phyloP scores from a whole-genome alignment of 2,113 vertebrate genomes.

The Muntiacus reevesi region DNA sequence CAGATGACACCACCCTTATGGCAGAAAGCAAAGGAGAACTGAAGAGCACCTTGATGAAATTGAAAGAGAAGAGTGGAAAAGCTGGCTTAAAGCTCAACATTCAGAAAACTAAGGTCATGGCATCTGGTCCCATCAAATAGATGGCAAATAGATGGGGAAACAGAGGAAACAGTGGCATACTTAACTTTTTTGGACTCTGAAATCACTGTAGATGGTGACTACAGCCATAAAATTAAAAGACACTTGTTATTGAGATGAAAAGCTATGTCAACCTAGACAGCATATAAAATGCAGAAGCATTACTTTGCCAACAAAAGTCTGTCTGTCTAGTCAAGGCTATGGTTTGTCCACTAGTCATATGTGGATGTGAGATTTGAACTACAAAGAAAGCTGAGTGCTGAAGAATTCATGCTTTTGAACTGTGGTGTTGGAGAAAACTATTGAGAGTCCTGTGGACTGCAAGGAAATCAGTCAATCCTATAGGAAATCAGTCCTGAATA shows the following conservation, averaged over 20 bases:
- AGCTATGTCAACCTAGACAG: not conserved
- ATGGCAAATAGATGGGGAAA: not conserved
- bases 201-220: not conserved
- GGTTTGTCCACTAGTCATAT: not conserved
- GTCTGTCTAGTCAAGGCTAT: not conserved
- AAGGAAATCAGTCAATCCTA: not conserved
- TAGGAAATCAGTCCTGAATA: not conserved
- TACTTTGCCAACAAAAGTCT: not conserved
- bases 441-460: not conserved
- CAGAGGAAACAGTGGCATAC: not conserved
- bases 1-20: not conserved
- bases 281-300: not conserved
- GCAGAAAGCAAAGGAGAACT: not conserved
- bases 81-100: not conserved
- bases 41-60: not conserved
- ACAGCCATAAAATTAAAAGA: not conserved
- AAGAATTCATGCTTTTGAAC: not conserved
- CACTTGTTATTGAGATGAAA: not conserved
- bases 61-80: not conserved
- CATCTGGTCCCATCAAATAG: not conserved
- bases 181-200: not conserved
- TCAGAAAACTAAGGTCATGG: not conserved
- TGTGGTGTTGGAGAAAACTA: not conserved
- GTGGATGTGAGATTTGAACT: not conserved
- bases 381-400: not conserved